Base-by-base conservation (phyloP, 2,888 invertebrate species). In the Lingula anatina region DNA sequence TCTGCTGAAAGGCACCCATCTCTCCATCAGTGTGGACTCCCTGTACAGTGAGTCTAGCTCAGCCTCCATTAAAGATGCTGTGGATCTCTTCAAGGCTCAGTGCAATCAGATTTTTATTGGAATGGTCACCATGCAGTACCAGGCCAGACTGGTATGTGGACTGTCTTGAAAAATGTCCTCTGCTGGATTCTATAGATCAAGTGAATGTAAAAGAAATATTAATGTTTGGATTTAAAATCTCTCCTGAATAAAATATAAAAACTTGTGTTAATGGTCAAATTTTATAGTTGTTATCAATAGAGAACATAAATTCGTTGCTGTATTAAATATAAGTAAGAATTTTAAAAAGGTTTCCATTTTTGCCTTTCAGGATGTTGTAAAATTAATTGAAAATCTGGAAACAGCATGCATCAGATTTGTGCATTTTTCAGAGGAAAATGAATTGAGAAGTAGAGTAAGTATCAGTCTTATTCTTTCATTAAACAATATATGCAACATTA, bases 91-190 rank as follows among this genome's bases (percentile, higher is more conserved):
- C 68, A 88, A 91, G 70, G 83, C 90, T 78, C 93, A 95, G 71
- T 90, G 91, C 70, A 93, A 93, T 79, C 93, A 94, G 81, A 86
- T 92, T 27, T 96, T 97, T 75, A 90, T 97, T 63, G 96, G 96
- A 52, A 94, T 96, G 94, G 91, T 96, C 35, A 92, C 95, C 3
- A 93, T 96, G 92, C 96, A 97, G 78, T 96, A 97, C 79, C 96
- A 96, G 58, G 78, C 78, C 1, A 66, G 74, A 53, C 73, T 70
- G 67, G 74, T 71, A 46, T 25, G 53, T 38, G 21, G 12, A 18
- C 15, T 31, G n/a, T n/a, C n/a, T n/a, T n/a, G n/a, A n/a, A n/a
- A n/a, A n/a, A n/a, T n/a, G n/a, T n/a, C n/a, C n/a, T n/a, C n/a
- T n/a, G n/a, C n/a, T n/a, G n/a, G n/a, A n/a, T n/a, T n/a, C n/a